These are phyloP conservation scores for Uropsilus gracilis DNA, from an alignment of 2,113 vertebrate species.

Conservation along the genomic window DNA sequence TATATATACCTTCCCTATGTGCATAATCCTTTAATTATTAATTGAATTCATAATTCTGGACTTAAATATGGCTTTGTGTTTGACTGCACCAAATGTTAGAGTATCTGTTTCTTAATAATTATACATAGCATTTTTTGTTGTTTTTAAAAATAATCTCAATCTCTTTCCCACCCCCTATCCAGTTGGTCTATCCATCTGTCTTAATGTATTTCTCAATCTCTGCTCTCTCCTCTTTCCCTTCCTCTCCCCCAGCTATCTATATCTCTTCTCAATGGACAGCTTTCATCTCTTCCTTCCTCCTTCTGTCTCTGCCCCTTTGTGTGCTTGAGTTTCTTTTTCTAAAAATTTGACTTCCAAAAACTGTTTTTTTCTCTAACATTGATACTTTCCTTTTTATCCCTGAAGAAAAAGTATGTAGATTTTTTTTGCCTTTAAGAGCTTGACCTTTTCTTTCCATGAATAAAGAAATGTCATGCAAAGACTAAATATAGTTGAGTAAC, in stretches of 20 bases:
- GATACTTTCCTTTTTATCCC: not conserved
- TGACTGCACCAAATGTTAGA: conserved; percentile 31
- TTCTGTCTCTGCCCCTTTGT: not conserved
- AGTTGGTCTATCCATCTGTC: not conserved
- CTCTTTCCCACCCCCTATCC: too few species aligned
- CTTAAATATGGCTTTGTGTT: conserved; percentile 59
- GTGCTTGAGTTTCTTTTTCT: not conserved
- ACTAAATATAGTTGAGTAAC: not conserved
- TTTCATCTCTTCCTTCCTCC: too few species aligned
- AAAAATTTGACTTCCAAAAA: not conserved
- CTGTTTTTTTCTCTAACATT: not conserved
- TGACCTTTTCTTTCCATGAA: conserved; percentile 11
- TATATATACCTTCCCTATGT: conserved; percentile 53
- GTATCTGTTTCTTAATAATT: conserved; percentile 45
- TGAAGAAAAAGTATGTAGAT: not conserved
- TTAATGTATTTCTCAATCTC: not conserved
- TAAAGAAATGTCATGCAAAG: not conserved
- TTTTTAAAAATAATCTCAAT: not conserved
- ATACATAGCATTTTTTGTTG: not conserved
- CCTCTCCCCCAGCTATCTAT: not conserved
- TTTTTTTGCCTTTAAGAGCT: not conserved
- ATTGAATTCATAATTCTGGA: conserved; percentile 69
- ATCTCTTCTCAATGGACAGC: not conserved
- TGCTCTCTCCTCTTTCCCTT: fast-evolving
- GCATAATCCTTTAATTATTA: conserved; percentile 75